Evolutionary conservation across 2,888 invertebrate species (phyloP), one percentile per base, ranked within the genome.

Genomic region (Trimorus sp.): DNA sequence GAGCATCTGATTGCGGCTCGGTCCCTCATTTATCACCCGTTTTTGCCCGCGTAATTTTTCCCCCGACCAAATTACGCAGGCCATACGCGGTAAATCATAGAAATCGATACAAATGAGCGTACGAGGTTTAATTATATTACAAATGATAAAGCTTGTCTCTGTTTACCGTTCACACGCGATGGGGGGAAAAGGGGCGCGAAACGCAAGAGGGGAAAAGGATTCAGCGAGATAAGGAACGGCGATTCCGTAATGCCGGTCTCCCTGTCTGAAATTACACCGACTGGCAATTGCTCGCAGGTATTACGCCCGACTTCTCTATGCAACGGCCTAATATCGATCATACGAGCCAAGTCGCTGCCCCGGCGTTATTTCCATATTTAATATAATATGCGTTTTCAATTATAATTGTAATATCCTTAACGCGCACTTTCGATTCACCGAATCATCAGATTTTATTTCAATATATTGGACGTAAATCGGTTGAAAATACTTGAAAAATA

Each of bases 101-200:
- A 68, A 76, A 65, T 76, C 76, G 60, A 76, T 76, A 76, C 68
- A 68, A 76, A 76, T 76, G 68, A 75, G 66, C 56, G 59, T 59
- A 51, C 51, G 66, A 49, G 53, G 42, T 59, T 66, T 76, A 65
- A 68, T 76, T 68, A 68, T 53, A 53, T 68, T 62, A 68, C 76
- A 65, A 76, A 68, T 76, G 76, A 68, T 76, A 68, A 76, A 62
- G 49, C 54, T 68, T 68, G 65, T 75, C 58, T 75, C 36, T 75
- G 65, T 40, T 75, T 58, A 66, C 48, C 14, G 36, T 26, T 66
- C 42, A 45, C 75, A 75, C 26, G 26, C 26, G 26, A 26, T 26
- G 26, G 26, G 26, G 26, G 26, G 26, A 26, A 26, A 26, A 26
- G 26, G 26, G 26, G 2, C 26, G 26, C 26, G 26, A 26, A 26